These are phyloP conservation scores for Ceriagrion tenellum DNA, from an alignment of 2,888 invertebrate species.

Conservation along the genomic window DNA sequence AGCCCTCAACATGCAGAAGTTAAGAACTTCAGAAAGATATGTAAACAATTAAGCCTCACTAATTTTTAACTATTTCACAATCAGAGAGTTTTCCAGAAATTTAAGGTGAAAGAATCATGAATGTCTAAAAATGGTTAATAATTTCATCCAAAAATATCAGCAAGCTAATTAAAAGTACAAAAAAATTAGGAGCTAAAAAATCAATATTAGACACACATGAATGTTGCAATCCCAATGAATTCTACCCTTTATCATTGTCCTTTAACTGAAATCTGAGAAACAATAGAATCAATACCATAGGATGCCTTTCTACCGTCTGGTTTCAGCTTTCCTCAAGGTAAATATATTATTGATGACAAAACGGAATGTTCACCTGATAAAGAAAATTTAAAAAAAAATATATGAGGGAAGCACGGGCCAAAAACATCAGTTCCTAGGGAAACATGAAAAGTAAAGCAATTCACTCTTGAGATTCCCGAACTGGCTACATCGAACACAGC, in stretches of 20 bases:
- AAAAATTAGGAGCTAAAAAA: not conserved
- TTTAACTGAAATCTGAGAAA: not conserved
- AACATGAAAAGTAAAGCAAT: not conserved
- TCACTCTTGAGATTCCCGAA: not conserved
- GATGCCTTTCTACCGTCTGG: not conserved
- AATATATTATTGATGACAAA: not conserved
- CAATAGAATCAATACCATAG: not conserved
- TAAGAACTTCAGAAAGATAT: not conserved
- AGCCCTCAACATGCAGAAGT: not conserved
- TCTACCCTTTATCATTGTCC: not conserved
- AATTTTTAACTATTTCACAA: not conserved
- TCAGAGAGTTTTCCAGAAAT: not conserved
- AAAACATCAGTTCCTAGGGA: not conserved
- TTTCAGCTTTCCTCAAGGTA: not conserved
- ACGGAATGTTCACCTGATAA: not conserved
- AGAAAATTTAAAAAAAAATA: not conserved
- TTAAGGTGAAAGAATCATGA: not conserved
- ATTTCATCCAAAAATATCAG: not conserved
- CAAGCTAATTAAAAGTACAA: not conserved
- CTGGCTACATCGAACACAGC: not conserved
- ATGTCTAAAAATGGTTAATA: not conserved
- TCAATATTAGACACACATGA: not conserved
- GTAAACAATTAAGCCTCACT: not conserved
- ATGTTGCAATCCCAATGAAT: not conserved
- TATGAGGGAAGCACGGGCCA: not conserved